Conservation (phyloP, 2,113 vertebrate genomes). For the Pterophyllum scalare region DNA sequence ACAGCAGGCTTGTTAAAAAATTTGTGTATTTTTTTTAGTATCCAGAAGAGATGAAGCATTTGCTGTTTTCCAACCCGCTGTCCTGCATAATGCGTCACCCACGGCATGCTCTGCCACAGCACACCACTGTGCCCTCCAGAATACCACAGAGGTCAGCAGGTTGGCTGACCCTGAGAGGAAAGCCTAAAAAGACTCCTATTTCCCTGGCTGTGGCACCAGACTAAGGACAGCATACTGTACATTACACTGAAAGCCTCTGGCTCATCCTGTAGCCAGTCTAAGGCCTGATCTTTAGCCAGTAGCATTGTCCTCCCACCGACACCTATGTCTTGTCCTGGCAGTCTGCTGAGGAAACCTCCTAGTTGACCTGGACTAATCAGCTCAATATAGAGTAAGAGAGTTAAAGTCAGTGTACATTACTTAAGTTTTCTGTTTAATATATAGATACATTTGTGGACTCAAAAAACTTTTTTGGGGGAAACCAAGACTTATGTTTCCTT, state of each 20-base stretch:
- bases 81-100: not conserved
- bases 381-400: not conserved
- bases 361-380: not conserved
- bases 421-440: not conserved
- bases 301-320: conserved; percentile 43
- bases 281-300: conserved; percentile 23
- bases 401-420: not conserved
- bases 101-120: conserved; percentile 2
- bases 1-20: not conserved
- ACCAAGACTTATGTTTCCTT: not conserved
- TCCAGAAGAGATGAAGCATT: not conserved
- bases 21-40: not conserved
- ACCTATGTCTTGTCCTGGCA: conserved; percentile 16
- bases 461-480: not conserved
- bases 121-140: conserved; percentile 32
- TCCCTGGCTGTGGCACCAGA: conserved; percentile 56
- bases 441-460: not conserved
- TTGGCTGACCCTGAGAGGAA: conserved; percentile 68
- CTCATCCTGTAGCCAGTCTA: conserved; percentile 27
- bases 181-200: conserved; percentile 67
- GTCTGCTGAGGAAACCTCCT: conserved; percentile 39
- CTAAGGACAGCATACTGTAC: conserved; percentile 67
- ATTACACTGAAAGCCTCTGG: conserved; percentile 60
- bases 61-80: conserved; percentile 2
- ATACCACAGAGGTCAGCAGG: conserved; percentile 66